Percentiles rank a stretch among this genome's conserved stretches.
Conservation (phyloP, 1,140 invertebrate genomes). For the Brachionus angularis region DNA sequence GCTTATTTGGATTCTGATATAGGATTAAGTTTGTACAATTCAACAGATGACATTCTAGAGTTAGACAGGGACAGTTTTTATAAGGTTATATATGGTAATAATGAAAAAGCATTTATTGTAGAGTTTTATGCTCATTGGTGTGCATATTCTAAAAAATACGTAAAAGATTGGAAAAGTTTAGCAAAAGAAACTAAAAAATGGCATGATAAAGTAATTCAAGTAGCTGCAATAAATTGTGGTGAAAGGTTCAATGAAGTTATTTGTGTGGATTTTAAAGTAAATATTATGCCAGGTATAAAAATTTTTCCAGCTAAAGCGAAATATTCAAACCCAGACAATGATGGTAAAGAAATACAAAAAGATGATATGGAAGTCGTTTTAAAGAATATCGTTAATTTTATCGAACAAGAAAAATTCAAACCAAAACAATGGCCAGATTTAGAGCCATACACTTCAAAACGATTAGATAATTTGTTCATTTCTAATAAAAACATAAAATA, state of each 20-base stretch:
- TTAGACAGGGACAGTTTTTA: too few species aligned
- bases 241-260: slow-evolving; percentile 46
- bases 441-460: slow-evolving; percentile 16
- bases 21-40: too few species aligned
- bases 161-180: slow-evolving; percentile 39
- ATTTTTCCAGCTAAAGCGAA: slow-evolving; percentile 2
- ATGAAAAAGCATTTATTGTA: slow-evolving; percentile 51
- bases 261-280: slow-evolving; percentile 47
- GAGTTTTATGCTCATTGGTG: slow-evolving; percentile 58
- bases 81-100: too few species aligned
- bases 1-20: too few species aligned
- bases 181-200: slow-evolving; percentile 20
- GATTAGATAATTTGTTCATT: slow-evolving; percentile 13
- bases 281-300: slow-evolving; percentile 47
- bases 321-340: neutral
- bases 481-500: slow-evolving; percentile 6
- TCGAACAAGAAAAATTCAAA: neutral
- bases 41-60: too few species aligned
- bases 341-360: neutral
- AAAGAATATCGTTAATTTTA: neutral
- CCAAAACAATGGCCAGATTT: slow-evolving; percentile 30
- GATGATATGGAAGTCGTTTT: neutral
- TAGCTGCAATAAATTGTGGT: slow-evolving; percentile 51
- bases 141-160: slow-evolving; percentile 54
- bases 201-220: slow-evolving; percentile 46